Percentiles rank a stretch among this genome's conserved stretches.
phyloP scores from a whole-genome alignment of 2,888 invertebrate genomes.

The Charanyca ferruginea region DNA sequence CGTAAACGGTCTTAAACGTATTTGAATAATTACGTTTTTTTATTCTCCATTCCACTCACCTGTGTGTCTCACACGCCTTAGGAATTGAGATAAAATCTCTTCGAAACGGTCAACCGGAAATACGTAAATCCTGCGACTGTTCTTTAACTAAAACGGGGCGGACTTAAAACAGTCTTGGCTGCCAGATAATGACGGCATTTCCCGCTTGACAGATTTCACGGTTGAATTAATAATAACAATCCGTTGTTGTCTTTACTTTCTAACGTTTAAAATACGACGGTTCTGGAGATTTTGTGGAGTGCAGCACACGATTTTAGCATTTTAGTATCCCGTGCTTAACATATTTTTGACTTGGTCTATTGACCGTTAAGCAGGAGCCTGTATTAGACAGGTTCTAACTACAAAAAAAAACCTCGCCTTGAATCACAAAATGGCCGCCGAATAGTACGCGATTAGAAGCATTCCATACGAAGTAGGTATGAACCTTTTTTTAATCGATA shows the following conservation, averaged over 20 bases:
- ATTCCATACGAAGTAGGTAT: too few relatives aligned
- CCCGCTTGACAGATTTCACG: slow-evolving; percentile 45
- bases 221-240: slow-evolving; percentile 52
- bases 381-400: too few relatives aligned
- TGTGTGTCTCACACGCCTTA: slow-evolving; percentile 38
- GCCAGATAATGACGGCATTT: slow-evolving; percentile 58
- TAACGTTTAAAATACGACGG: neutral
- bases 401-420: too few relatives aligned
- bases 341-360: too few relatives aligned
- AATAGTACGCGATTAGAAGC: too few relatives aligned
- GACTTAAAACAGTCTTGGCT: slow-evolving; percentile 62
- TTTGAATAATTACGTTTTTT: too few relatives aligned
- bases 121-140: slow-evolving; percentile 70
- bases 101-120: slow-evolving; percentile 72
- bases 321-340: neutral
- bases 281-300: too few relatives aligned
- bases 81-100: slow-evolving; percentile 69
- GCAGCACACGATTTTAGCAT: neutral
- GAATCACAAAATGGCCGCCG: too few relatives aligned
- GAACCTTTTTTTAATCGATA: too few relatives aligned
- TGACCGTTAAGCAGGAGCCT: too few relatives aligned
- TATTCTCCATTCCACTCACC: neutral
- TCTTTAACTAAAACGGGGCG: slow-evolving; percentile 65
- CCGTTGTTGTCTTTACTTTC: slow-evolving; percentile 13
- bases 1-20: too few relatives aligned